Conservation (phyloP, 2,797 vertebrate genomes). For the Sciurus vulgaris region DNA sequence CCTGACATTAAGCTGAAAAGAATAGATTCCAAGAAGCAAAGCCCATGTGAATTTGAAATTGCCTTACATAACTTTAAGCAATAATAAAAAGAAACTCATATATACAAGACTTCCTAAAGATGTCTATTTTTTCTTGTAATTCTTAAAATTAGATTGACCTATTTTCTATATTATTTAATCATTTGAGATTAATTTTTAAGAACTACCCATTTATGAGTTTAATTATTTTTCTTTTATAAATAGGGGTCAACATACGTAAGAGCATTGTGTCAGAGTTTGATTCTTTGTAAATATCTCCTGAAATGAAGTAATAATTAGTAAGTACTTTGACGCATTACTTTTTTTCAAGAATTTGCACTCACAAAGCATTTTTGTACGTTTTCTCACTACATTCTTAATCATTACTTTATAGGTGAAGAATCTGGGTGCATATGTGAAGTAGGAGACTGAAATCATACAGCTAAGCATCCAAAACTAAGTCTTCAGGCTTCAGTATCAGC, state of each 20-base stretch:
- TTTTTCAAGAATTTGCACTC: background rate
- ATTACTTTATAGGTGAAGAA: background rate
- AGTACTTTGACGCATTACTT: background rate
- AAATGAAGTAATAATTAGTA: background rate
- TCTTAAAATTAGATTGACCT: background rate
- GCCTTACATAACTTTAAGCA: background rate
- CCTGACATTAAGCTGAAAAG: conserved; percentile 12
- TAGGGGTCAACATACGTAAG: background rate
- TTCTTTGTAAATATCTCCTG: background rate
- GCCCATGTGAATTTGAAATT: background rate
- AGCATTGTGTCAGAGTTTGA: background rate
- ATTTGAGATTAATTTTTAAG: conserved; percentile 1
- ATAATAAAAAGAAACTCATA: conserved; percentile 7
- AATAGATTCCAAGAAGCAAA: conserved; percentile 2
- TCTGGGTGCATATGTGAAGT: background rate
- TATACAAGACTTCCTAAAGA: background rate
- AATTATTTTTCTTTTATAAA: conserved; percentile 13
- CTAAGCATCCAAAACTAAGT: background rate
- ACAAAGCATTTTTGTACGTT: background rate
- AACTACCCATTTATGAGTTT: background rate
- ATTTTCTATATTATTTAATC: background rate
- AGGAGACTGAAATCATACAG: background rate
- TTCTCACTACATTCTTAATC: background rate
- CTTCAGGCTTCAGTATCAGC: background rate
- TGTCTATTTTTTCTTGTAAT: background rate